These are phyloP conservation scores for Erythrolamprus reginae DNA, from an alignment of 2,113 vertebrate genomes.

Conservation along the genomic window DNA sequence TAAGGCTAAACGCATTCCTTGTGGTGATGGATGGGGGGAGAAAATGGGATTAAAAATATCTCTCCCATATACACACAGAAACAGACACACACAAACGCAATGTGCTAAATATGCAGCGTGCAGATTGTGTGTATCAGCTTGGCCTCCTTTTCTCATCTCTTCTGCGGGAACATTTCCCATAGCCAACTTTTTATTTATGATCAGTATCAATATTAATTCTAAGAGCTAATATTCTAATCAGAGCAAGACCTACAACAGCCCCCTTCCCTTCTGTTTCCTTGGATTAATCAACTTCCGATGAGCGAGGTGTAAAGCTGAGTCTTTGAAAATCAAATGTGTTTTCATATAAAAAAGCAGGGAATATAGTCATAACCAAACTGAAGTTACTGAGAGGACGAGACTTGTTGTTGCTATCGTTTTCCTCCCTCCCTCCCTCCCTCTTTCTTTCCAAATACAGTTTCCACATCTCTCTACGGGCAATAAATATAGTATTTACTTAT, in stretches of 20 bases:
- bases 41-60: conserved; percentile 7
- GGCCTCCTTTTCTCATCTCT: background rate
- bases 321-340: background rate
- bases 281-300: accelerated
- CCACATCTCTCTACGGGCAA: background rate
- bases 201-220: background rate
- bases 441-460: background rate
- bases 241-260: background rate
- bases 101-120: background rate
- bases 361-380: background rate
- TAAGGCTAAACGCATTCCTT: background rate
- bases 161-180: background rate
- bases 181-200: background rate
- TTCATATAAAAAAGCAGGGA: accelerated
- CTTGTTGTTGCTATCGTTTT: background rate
- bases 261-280: background rate
- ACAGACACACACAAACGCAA: no score
- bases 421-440: accelerated
- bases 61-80: no score
- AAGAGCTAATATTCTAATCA: background rate
- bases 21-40: background rate
- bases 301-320: background rate
- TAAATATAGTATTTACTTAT: background rate
- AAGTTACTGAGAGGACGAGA: background rate
- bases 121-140: background rate